phyloP scores from a whole-genome alignment of 64 coral and sea anemone species.

The Orbicella faveolata region DNA sequence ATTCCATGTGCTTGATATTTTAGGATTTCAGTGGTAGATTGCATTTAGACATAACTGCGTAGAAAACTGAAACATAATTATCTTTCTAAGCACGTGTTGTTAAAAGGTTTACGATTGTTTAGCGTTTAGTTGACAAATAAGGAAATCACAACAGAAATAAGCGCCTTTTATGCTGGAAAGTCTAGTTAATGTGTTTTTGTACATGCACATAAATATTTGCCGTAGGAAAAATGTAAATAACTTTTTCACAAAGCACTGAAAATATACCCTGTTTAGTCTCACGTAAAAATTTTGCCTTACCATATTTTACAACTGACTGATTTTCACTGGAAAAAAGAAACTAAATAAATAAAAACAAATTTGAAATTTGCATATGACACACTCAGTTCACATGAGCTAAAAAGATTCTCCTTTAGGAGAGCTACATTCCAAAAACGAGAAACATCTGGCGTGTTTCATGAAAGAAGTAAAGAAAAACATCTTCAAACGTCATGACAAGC shows the following conservation, averaged over 20 bases:
- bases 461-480: too few relatives aligned
- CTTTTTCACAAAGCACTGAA: not conserved
- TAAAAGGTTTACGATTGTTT: not conserved
- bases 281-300: not conserved
- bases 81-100: not conserved
- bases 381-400: too few relatives aligned
- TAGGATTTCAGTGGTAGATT: not conserved
- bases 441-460: too few relatives aligned
- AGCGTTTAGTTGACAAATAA: not conserved
- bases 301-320: not conserved
- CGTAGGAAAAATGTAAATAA: not conserved
- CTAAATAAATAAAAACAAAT: not conserved
- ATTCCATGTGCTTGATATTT: not conserved
- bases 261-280: not conserved
- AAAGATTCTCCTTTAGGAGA: too few relatives aligned
- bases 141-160: not conserved
- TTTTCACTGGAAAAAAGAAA: not conserved
- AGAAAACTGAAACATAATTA: not conserved
- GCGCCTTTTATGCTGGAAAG: not conserved
- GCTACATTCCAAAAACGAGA: too few relatives aligned
- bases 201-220: too few relatives aligned
- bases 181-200: not conserved
- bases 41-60: not conserved
- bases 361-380: not conserved
- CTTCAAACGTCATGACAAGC: too few relatives aligned